A percentile compares a stretch with the other conserved stretches of the same genome.
Conservation (phyloP, 2,113 vertebrate genomes). For the Rynchops niger region DNA sequence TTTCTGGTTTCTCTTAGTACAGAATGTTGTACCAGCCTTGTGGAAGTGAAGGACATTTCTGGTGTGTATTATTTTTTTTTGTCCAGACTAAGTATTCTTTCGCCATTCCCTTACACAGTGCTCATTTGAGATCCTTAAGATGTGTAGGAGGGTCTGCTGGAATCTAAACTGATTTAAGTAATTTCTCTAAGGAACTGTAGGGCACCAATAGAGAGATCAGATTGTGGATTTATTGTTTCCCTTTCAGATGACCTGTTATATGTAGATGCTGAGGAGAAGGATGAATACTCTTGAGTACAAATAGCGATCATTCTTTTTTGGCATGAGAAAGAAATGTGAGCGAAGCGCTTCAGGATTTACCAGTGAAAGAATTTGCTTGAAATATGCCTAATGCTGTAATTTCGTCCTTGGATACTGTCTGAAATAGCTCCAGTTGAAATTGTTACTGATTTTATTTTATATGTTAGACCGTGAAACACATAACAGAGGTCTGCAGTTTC, state of each 20-base stretch:
- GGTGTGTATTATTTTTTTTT: not conserved
- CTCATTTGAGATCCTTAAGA: not conserved
- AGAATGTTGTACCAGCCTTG: not conserved
- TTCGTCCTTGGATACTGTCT: not conserved
- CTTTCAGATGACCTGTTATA: not conserved
- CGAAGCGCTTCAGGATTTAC: not conserved
- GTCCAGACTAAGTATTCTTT: not conserved
- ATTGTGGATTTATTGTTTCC: not conserved
- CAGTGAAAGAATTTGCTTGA: not conserved
- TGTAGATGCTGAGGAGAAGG: not conserved
- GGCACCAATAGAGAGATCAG: not conserved
- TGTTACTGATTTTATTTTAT: not conserved
- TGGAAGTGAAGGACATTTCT: not conserved
- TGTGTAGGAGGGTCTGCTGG: not conserved
- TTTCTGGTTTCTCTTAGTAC: not conserved
- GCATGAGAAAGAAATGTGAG: not conserved
- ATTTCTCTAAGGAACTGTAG: not conserved
- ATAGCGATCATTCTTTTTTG: not conserved
- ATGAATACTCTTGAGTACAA: not conserved
- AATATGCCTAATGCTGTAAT: not conserved
- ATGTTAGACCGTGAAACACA: not conserved
- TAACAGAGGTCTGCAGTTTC: not conserved
- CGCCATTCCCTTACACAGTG: not conserved
- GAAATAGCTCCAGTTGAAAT: not conserved
- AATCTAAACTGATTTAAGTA: not conserved